Base-by-base conservation (phyloP, 2,797 vertebrate genomes). In the Gambusia yucatana region DNA sequence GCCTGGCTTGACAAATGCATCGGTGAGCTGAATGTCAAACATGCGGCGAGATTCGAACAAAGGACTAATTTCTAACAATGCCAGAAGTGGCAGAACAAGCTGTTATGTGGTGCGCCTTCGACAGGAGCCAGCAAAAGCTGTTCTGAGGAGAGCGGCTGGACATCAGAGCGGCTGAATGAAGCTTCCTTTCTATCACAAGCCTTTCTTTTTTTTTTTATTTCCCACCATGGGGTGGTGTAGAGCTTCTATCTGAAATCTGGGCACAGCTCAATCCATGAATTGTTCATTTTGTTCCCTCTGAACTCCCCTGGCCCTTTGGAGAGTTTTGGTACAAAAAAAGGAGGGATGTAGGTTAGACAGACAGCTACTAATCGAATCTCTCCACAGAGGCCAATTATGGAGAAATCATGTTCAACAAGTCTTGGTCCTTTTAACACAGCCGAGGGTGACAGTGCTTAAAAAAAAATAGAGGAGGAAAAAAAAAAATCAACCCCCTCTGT, bases 21-120 rank as follows among this genome's bases (percentile, higher is more conserved):
- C 84, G 88, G 88, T 91, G 93, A 93, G 89, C 80, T 46, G 93
- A 94, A 92, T 94, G 88, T 83, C 80, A 91, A 93, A 92, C 87
- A 88, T 86, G 82, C 77, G 55, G 76, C 4, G 6, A 43, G 84
- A 82, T 63, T 65, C 30, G 79, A 72, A 79, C 75, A 4, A 28
- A 78, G 73, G 88, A 87, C 86, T 84, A 85, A 86, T 86, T 85
- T 86, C 80, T 73, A 85, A 89, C 84, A 78, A 85, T 85, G 78
- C 72, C 80, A 72, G 76, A 78, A 85, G 83, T 84, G 85, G 83
- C 85, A 80, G 79, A 30, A 43, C 83, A 69, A 13, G 82, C 84
- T 75, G 83, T 81, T 81, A 90, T 69, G 86, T 80, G 78, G 63
- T 71, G 48, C 5, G 65, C 79, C 89, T 86, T 50, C 73, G 86